Base-by-base conservation (phyloP, 2,888 invertebrate genomes). In the Gryllus longicercus region DNA sequence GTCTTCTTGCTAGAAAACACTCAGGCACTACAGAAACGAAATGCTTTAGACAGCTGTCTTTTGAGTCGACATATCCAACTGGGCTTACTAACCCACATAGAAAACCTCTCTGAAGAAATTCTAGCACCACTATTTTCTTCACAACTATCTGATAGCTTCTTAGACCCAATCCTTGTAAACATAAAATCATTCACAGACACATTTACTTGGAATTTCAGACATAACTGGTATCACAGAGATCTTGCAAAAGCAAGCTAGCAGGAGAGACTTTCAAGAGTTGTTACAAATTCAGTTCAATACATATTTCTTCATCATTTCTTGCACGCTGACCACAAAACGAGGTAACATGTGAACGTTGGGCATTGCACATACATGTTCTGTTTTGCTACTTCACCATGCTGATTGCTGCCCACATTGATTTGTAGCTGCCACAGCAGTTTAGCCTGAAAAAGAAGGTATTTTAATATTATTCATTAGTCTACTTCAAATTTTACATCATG, bases 191-290 rank as follows among this genome's bases (percentile, higher is more conserved):
- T 63, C 63, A 63, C n/a, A 18, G n/a, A 63, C 63, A 63, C 63
- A 63, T 63, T 63, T n/a, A 63, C 14, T 18, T 63, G 63, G 63
- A 63, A 63, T 63, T 18, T 63, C 63, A 63, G 63, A 63, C 63
- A 63, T 18, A 63, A 38, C 14, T 63, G 63, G 63, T 63, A 63
- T 63, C 63, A 63, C 63, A 63, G 63, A 63, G n/a, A 18, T 63
- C 63, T 63, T 63, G 63, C 63, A 63, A 63, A 63, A 63, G 63
- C 63, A 63, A 63, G 63, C 63, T 63, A 63, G 63, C 63, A 63
- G 63, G 63, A 63, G 63, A 63, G n/a, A 63, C 14, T n/a, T 63
- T 63, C 63, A 63, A 38, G 63, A 63, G 2, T 63, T n/a, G n/a
- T 63, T 63, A 14, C 63, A 63, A 63, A 63, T 63, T 12, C n/a